Percentiles rank a stretch among this genome's conserved stretches.
These are phyloP conservation scores for Clamator glandarius DNA, from an alignment of 2,797 vertebrate species.

Conservation along the genomic window DNA sequence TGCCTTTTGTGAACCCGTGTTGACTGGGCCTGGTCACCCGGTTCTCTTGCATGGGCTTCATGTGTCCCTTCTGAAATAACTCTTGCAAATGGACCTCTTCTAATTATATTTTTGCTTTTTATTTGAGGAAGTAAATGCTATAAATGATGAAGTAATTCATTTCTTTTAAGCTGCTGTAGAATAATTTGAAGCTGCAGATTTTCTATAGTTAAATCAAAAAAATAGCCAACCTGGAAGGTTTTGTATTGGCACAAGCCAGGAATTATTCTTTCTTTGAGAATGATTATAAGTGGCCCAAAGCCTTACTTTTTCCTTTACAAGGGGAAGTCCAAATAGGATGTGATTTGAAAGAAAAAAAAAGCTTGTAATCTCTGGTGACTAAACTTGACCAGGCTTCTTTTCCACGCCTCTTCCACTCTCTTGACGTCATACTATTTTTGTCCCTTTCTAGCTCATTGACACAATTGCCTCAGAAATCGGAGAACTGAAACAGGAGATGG, in stretches of 20 bases:
- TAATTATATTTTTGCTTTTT: background rate
- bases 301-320: constrained; percentile 46
- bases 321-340: constrained; percentile 71
- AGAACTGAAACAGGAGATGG: constrained; percentile 94
- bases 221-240: background rate
- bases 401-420: constrained; percentile 73
- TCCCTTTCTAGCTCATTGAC: constrained; percentile 89
- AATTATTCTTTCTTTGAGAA: background rate
- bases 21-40: too few species aligned
- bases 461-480: constrained; percentile 91
- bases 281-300: background rate
- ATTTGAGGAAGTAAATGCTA: background rate
- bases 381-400: constrained; percentile 32
- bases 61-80: background rate
- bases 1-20: too few species aligned
- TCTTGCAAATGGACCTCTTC: background rate
- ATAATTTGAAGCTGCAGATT: background rate
- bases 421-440: constrained; percentile 76
- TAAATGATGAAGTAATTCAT: background rate
- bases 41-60: too few species aligned
- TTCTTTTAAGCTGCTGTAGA: background rate
- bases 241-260: background rate
- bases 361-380: constrained; percentile 56
- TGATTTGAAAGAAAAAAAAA: background rate
- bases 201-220: background rate